Evolutionary conservation across 2,888 invertebrate species (phyloP), one percentile per base, ranked within the genome.

Genomic region (Ichneumoninae sp.): DNA sequence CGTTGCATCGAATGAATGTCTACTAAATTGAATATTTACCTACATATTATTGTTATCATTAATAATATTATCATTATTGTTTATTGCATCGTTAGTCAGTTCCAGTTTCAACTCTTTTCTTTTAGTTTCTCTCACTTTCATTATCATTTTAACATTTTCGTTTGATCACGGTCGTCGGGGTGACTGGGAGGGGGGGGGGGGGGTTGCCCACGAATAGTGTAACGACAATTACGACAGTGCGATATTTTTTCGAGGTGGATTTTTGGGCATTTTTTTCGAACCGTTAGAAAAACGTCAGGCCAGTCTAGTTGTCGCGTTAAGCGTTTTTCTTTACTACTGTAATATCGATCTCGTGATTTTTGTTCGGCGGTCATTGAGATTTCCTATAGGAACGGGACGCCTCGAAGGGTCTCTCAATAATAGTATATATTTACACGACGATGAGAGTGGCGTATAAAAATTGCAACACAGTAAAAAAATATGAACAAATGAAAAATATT

Each of bases 51-150:
- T 70, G 78, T 71, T 40, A 70, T 52, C 65, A 65, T 75, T 72
- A 33, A 66, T 81, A 60, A 54, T 65, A 76, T 72, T 78, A 71
- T 83, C 68, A 80, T 79, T 86, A 78, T 83, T 84, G 78, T 87
- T 47, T 86, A 86, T 86, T 83, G 87, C 84, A 86, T 83, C 83
- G 76, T 86, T 86, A 83, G 84, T 82, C 78, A 83, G 77, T 84
- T 82, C 81, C 83, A 57, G 82, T 81, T 83, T 79, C 79, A 47
- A 80, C 83, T 78, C 69, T 72, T 52, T 71, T 68, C 52, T 77
- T 78, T 78, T 82, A 54, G 44, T 52, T 70, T 80, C 62, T 80
- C 62, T 76, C 68, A 72, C 62, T 66, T 57, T 68, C 72, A 66
- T 75, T 70, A n/a, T 40, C 57, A 8, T 40, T 52, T 22, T 30